Percentiles rank a stretch among this genome's conserved stretches.
phyloP scores from a whole-genome alignment of 2,888 invertebrate genomes.

The Scrobipalpa costella region DNA sequence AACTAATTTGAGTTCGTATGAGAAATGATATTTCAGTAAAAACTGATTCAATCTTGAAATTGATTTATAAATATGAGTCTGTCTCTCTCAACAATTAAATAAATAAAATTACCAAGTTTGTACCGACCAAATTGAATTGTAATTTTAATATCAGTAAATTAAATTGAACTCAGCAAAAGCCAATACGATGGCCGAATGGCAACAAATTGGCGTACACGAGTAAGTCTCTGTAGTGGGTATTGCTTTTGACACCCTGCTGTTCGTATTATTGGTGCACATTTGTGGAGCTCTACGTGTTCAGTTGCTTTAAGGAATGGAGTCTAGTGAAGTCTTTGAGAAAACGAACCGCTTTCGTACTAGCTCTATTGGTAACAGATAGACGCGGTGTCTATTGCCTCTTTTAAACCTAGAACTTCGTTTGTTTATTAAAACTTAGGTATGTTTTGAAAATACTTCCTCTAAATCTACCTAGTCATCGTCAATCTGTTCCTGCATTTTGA shows the following conservation, averaged over 20 bases:
- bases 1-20: too few relatives aligned
- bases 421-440: background rate
- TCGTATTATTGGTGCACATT: constrained; percentile 8
- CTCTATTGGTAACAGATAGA: background rate
- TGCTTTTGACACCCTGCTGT: background rate
- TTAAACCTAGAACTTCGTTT: background rate
- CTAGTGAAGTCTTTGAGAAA: constrained; percentile 5
- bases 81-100: too few relatives aligned
- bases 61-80: too few relatives aligned
- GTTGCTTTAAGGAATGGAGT: constrained; percentile 12
- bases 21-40: too few relatives aligned
- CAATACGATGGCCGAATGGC: background rate
- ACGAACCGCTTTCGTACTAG: background rate
- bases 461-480: too few relatives aligned
- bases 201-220: background rate
- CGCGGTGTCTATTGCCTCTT: constrained; percentile 4
- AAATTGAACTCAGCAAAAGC: background rate
- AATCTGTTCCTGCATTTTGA: too few relatives aligned
- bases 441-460: background rate
- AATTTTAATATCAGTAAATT: too few relatives aligned
- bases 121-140: too few relatives aligned
- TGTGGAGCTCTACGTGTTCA: background rate
- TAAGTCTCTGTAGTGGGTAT: background rate
- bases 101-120: too few relatives aligned
- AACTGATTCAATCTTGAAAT: too few relatives aligned